Evolutionary conservation across 2,888 invertebrate genomes (phyloP), one percentile per base, ranked within the genome.

Genomic region (Drosophila sordidula): DNA sequence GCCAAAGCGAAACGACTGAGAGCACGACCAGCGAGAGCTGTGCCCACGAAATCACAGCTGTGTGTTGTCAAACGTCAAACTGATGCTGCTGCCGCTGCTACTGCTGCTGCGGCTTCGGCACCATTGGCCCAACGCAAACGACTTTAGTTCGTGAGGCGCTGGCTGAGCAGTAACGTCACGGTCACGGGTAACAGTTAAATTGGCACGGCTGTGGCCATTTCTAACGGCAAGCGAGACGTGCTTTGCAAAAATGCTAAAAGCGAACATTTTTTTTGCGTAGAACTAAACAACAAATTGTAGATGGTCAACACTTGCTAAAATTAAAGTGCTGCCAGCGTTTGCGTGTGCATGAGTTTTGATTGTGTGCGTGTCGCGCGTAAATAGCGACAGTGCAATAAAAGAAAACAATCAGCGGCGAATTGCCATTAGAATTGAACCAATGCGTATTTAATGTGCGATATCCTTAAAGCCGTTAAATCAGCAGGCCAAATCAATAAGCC

Each of bases 131-230:
- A 14, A 54, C 56, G n/a, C 22, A 44, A 47, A 55, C 47, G 58
- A 18, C 57, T 79, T 89, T 83, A 90, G 90, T 90, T 82, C 78
- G 85, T 80, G 76, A 89, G 85, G 87, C 89, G 84, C 83, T 84
- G 79, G 80, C 87, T 78, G 71, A 78, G 78, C 76, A 71, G 80
- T 71, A 76, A 81, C 86, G 82, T 75, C 78, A 73, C 80, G 68
- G 75, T 63, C 56, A 44, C 75, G 75, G 69, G 44, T 49, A 59
- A 57, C 56, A 57, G 51, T 66, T 6, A 16, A 42, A 8, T 14
- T 6, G 14, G 18, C 29, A 18, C 8, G 52, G 2, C 29, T 41
- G n/a, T 39, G 38, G 12, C 39, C 34, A 51, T 22, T 51, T 56
- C 16, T 29, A 44, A 58, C 42, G 22, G 38, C 57, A 47, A 58